phyloP scores from a whole-genome alignment of 2,113 vertebrate genomes.

The Epinephelus cyanopodus region DNA sequence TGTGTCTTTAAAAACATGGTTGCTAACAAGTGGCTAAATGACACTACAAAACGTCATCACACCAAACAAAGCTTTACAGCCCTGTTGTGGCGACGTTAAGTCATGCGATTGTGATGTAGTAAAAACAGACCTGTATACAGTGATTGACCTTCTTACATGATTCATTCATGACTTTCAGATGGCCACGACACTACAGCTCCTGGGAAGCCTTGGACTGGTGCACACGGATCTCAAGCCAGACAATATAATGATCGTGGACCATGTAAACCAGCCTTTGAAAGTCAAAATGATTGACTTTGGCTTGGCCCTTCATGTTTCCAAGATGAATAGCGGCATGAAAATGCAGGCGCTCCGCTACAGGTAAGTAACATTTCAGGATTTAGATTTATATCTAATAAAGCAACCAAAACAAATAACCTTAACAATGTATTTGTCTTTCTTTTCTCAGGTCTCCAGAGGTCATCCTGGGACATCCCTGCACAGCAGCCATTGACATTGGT shows the following conservation, averaged over 20 bases:
- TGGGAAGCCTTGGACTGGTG: background rate
- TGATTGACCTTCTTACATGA: background rate
- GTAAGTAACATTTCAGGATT: background rate
- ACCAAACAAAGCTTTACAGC: too few relatives aligned
- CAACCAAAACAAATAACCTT: background rate
- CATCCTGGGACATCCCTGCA: constrained; percentile 7
- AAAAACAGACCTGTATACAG: too few relatives aligned
- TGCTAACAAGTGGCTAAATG: too few relatives aligned
- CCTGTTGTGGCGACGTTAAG: too few relatives aligned
- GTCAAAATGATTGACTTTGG: constrained; percentile 31
- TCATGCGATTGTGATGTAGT: too few relatives aligned
- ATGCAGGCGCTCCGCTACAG: background rate
- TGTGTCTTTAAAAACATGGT: too few relatives aligned
- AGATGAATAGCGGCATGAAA: background rate
- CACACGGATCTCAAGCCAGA: constrained; percentile 10
- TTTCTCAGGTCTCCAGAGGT: constrained; percentile 14
- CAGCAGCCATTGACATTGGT: constrained; percentile 25
- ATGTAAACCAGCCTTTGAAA: background rate
- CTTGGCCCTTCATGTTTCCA: background rate
- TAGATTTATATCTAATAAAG: background rate
- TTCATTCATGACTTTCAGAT: background rate
- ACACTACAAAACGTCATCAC: too few relatives aligned
- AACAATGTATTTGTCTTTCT: background rate
- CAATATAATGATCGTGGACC: constrained; percentile 43
- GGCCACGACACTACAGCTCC: background rate